These are phyloP conservation scores for Calephelis perditalis DNA, from an alignment of 2,888 invertebrate species.

Conservation along the genomic window DNA sequence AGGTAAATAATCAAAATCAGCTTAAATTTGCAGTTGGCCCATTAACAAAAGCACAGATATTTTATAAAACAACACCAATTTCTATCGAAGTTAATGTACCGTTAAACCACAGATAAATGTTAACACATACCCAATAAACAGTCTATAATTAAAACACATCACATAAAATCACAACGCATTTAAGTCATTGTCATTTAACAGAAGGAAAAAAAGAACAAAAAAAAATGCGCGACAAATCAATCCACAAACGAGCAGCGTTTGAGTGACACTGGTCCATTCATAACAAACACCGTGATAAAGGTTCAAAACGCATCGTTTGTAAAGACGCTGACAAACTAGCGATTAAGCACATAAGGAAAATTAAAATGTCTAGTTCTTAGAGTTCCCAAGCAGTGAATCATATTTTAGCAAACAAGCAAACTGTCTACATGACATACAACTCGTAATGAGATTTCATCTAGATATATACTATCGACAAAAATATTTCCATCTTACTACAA, in stretches of 20 bases:
- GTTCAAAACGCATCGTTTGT: constrained; percentile 33
- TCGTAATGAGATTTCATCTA: too few species aligned
- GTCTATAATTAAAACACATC: constrained; percentile 14
- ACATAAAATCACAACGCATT: constrained; percentile 15
- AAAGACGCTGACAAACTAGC: constrained; percentile 25
- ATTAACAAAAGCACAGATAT: too few species aligned
- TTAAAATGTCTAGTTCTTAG: constrained; percentile 9
- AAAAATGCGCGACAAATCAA: constrained; percentile 26
- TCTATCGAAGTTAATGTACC: too few species aligned
- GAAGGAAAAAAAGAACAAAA: constrained; percentile 21
- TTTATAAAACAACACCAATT: too few species aligned
- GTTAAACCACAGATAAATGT: neutral
- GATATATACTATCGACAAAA: too few species aligned
- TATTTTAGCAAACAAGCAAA: too few species aligned
- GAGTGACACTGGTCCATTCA: constrained; percentile 35
- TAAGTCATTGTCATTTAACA: constrained; percentile 16
- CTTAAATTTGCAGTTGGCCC: too few species aligned
- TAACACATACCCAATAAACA: constrained; percentile 2
- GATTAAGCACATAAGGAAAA: constrained; percentile 16
- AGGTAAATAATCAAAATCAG: too few species aligned
- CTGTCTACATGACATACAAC: too few species aligned
- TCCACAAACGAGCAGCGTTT: constrained; percentile 31
- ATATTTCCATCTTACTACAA: too few species aligned
- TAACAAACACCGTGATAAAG: constrained; percentile 35
- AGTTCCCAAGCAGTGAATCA: neutral